Percentiles rank a stretch among this genome's conserved stretches.
These are phyloP conservation scores for Umimayanthus kanabou DNA, from an alignment of 92 coral and sea anemone species.

Conservation along the genomic window DNA sequence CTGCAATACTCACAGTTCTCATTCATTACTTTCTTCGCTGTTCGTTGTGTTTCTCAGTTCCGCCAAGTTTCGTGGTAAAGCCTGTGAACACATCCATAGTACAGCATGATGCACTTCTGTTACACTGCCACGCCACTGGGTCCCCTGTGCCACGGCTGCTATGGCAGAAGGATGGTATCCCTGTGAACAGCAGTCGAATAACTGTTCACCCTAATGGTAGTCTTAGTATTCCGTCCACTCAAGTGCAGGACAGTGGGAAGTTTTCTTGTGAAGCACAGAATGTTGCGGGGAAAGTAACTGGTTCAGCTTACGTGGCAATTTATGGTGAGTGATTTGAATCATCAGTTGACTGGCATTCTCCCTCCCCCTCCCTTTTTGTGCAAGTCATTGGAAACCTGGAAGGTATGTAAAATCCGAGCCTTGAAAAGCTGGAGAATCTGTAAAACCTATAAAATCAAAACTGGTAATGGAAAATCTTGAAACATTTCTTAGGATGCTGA, in stretches of 20 bases:
- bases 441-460: no score
- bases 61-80: constrained; percentile 66
- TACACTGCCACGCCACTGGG: constrained; percentile 80
- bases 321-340: constrained; percentile 58
- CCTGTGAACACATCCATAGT: constrained; percentile 76
- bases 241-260: constrained; percentile 71
- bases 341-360: no score
- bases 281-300: constrained; percentile 68
- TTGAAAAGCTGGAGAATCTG: no score
- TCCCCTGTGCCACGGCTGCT: constrained; percentile 69
- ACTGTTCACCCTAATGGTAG: constrained; percentile 70
- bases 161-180: constrained; percentile 75
- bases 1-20: no score
- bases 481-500: no score
- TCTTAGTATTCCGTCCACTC: constrained; percentile 59
- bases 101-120: constrained; percentile 54
- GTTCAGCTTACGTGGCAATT: constrained; percentile 58
- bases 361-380: no score
- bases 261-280: constrained; percentile 75
- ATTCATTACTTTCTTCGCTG: neutral
- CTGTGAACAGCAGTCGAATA: constrained; percentile 66
- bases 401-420: no score
- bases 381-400: no score
- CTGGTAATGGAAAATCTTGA: no score
- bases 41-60: constrained; percentile 69